Evolutionary conservation across 1,140 invertebrate species (phyloP).

Genomic region (Pissodes strobi): DNA sequence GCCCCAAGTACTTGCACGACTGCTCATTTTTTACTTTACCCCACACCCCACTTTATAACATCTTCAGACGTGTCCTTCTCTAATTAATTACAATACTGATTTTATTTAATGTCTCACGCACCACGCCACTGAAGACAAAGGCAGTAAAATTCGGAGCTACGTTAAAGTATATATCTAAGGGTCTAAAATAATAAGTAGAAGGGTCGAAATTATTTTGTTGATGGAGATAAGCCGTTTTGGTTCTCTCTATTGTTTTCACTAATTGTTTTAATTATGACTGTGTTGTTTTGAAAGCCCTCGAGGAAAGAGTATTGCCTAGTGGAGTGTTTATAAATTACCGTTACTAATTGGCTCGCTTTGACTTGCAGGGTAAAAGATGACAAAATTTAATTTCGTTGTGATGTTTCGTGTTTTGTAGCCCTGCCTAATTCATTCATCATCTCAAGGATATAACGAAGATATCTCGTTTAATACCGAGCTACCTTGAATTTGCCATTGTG

Average conservation of each 20-base stretch:
- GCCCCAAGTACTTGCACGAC: too few relatives aligned
- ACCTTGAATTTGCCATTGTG: too few relatives aligned
- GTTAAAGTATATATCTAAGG: neutral
- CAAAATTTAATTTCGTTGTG: neutral
- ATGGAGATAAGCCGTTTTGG: constrained; percentile 36
- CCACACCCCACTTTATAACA: too few relatives aligned
- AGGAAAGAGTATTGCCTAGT: constrained; percentile 6
- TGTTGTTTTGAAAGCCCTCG: constrained; percentile 27
- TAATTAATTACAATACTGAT: too few relatives aligned
- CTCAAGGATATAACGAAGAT: too few relatives aligned
- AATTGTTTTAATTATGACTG: constrained; percentile 36
- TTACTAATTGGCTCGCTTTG: constrained; percentile 24
- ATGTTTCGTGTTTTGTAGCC: too few relatives aligned
- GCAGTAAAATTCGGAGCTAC: neutral
- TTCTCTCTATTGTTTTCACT: constrained; percentile 33
- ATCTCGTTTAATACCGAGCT: too few relatives aligned
- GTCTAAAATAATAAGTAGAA: constrained; percentile 23
- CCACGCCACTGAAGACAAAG: neutral
- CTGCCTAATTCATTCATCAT: too few relatives aligned
- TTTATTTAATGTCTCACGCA: too few relatives aligned
- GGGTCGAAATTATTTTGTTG: constrained; percentile 30
- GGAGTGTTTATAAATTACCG: constrained; percentile 23
- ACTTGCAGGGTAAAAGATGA: neutral
- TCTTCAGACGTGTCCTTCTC: too few relatives aligned
- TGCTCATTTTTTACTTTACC: too few relatives aligned